A percentile compares a stretch with the other conserved stretches of the same genome.
phyloP scores from a whole-genome alignment of 2,113 vertebrate species.

The Thalassarche chlororhynchos region DNA sequence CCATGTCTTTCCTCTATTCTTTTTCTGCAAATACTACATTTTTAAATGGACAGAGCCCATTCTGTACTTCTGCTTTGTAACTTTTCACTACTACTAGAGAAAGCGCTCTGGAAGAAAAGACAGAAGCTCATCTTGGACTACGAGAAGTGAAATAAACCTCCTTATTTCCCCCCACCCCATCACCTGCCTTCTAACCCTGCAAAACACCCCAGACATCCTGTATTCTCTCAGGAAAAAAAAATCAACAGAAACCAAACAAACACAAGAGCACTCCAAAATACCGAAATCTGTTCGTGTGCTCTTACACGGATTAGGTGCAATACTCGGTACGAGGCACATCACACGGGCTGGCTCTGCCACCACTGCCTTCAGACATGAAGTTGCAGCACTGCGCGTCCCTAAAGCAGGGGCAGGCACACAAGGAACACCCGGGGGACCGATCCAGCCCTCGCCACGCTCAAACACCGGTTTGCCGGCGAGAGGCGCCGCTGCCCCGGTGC shows the following conservation, averaged over 20 bases:
- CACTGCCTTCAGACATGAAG: background rate
- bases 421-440: no score
- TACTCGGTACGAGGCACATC: fast-evolving
- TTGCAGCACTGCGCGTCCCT: background rate
- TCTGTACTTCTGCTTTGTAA: background rate
- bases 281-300: fast-evolving
- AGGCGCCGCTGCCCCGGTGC: background rate
- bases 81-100: background rate
- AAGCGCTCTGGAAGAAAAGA: background rate
- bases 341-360: background rate
- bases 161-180: background rate
- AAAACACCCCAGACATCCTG: no score
- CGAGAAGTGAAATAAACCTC: background rate
- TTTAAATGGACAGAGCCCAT: background rate
- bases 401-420: background rate
- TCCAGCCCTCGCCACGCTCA: background rate
- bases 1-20: background rate
- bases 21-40: background rate
- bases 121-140: background rate
- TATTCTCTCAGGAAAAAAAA: background rate
- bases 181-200: background rate
- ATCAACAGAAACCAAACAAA: no score
- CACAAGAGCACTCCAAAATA: background rate
- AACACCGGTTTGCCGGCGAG: background rate
- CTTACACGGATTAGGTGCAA: fast-evolving